Evolutionary conservation across 2,888 invertebrate species (phyloP).

Genomic region (Mylabris sibirica): DNA sequence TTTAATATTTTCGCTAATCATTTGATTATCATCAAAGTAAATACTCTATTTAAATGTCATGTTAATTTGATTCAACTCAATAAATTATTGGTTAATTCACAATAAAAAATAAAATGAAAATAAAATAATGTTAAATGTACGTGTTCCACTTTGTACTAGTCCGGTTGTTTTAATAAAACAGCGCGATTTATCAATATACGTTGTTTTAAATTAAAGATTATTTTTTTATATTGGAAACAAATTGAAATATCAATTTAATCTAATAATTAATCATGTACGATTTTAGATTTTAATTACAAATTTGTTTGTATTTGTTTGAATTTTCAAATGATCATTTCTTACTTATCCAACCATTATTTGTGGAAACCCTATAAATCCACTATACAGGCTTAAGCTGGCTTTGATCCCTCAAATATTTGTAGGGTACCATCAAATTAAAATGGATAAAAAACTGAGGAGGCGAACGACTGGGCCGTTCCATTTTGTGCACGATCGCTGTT

Average conservation of each 20-base stretch:
- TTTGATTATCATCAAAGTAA: slow-evolving; percentile 17
- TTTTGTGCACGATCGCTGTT: no score
- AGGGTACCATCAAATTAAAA: no score
- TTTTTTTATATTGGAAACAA: background rate
- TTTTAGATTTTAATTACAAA: background rate
- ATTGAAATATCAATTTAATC: slow-evolving; percentile 2
- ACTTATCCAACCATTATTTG: background rate
- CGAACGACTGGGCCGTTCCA: no score
- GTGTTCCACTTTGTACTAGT: background rate
- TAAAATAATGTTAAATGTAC: background rate
- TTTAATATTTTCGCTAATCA: slow-evolving; percentile 19
- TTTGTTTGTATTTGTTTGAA: background rate
- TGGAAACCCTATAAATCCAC: background rate
- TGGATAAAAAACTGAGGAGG: no score
- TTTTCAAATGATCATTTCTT: background rate
- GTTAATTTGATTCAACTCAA: background rate
- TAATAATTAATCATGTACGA: background rate
- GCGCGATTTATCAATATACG: background rate
- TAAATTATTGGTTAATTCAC: background rate
- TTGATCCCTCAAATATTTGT: no score
- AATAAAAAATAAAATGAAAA: background rate
- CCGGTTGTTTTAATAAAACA: background rate
- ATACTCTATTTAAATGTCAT: background rate
- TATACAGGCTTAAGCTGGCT: no score
- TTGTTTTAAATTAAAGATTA: slow-evolving; percentile 1